These are phyloP conservation scores for Potamilus streckersoni DNA, from an alignment of 1,140 invertebrate genomes.

Conservation along the genomic window DNA sequence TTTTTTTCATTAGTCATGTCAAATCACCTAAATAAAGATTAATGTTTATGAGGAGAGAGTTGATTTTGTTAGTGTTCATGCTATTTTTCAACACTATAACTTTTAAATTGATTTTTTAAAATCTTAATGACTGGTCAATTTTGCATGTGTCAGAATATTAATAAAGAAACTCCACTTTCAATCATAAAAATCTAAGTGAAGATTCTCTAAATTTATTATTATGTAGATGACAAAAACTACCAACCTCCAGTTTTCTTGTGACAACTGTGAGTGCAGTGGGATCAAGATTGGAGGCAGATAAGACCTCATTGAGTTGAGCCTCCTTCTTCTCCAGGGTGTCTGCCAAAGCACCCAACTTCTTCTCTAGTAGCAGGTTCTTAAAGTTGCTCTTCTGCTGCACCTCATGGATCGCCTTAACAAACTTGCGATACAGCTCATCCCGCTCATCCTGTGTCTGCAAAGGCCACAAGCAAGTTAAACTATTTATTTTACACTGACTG, in stretches of 20 bases:
- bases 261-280: constrained; percentile 72
- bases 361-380: constrained; percentile 81
- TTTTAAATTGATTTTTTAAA: no score
- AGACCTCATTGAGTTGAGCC: constrained; percentile 76
- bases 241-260: constrained; percentile 76
- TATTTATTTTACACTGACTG: not conserved
- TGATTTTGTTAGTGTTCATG: no score
- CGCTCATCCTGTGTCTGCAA: constrained; percentile 78
- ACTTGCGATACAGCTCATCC: constrained; percentile 82
- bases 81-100: no score
- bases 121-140: no score
- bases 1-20: no score
- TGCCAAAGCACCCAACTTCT: constrained; percentile 77
- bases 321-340: constrained; percentile 79
- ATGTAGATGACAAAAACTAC: not conserved
- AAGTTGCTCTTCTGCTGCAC: constrained; percentile 85
- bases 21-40: no score
- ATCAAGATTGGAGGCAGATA: constrained; percentile 74
- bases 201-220: no score
- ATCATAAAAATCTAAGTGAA: no score
- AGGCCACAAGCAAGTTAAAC: constrained; percentile 5
- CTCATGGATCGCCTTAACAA: constrained; percentile 84
- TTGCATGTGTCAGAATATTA: no score
- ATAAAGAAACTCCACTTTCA: no score
- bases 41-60: no score